Evolutionary conservation across 2,797 vertebrate genomes (phyloP), one percentile per base, ranked within the genome.

Genomic region (Danio aesculapii): DNA sequence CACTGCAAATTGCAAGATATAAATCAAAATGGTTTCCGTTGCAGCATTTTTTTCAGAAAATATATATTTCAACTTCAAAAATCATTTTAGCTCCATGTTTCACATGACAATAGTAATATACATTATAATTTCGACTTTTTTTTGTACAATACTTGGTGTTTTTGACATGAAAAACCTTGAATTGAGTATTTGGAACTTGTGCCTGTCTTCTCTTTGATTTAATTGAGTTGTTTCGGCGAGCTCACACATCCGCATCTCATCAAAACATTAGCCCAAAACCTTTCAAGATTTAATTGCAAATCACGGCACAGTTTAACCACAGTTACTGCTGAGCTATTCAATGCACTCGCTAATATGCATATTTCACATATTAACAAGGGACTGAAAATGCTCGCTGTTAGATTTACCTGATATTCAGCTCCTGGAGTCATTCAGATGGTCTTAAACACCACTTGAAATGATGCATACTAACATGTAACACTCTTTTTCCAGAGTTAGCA

Each of bases 221-320:
- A 46, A 55, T 57, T 6, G 17, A 66, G 74, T 19, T 4, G 13
- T 8, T 30, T 43, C 66, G 44, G 75, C 58, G 52, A 47, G 55
- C 64, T 68, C 52, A 13, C 68, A 13, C 50, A 16, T 4, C 4
- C 49, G 0, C 6, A 2, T 58, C 52, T 57, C 41, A 16, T 12
- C 6, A 4, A 77, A 77, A 77, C 50, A 67, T 77, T 77, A 53
- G 63, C 43, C 4, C 1, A 61, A 75, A 62, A 59, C 59, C 16
- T 68, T 77, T 58, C 19, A n/a, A 68, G 13, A 17, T 16, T 77
- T 77, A 68, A 77, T 77, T 58, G 52, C 19, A 30, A 68, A 58
- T 77, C 62, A 58, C 41, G 1, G 41, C 69, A 14, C 67, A 66
- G 75, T 77, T 67, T 67, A 30, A 66, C 63, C 13, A 50, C 61